These are phyloP conservation scores for Puma concolor DNA, from an alignment of 2,113 vertebrate genomes.

Conservation along the genomic window DNA sequence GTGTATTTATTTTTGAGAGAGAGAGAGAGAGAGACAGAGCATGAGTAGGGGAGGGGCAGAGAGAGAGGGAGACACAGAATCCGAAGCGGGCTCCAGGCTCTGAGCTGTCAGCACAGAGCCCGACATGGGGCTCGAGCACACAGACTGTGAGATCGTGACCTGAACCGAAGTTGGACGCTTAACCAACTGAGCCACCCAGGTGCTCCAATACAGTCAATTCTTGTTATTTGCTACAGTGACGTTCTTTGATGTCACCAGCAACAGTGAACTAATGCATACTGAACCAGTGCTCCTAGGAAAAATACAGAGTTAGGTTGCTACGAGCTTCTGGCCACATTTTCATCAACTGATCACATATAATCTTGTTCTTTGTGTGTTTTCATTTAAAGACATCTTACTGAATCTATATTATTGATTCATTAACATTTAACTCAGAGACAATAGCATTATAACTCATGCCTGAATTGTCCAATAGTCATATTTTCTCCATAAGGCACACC, in stretches of 20 bases:
- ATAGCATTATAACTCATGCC: background rate
- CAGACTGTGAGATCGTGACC: no score
- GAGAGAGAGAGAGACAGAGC: no score
- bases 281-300: background rate
- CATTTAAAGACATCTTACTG: background rate
- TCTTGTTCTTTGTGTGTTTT: background rate
- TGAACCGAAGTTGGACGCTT: no score
- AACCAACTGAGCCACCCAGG: no score
- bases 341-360: background rate
- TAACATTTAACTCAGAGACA: background rate
- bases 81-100: no score
- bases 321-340: background rate
- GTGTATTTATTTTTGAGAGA: no score
- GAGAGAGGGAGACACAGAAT: no score
- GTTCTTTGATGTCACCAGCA: background rate
- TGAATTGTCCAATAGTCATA: background rate
- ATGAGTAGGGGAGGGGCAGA: no score
- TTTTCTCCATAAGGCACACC: background rate
- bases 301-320: background rate
- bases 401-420: background rate
- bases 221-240: background rate
- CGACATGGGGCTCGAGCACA: no score
- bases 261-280: background rate
- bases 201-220: background rate
- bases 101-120: no score